Conservation (phyloP, 2,888 invertebrate genomes). For the Carpatolechia fugitivella region DNA sequence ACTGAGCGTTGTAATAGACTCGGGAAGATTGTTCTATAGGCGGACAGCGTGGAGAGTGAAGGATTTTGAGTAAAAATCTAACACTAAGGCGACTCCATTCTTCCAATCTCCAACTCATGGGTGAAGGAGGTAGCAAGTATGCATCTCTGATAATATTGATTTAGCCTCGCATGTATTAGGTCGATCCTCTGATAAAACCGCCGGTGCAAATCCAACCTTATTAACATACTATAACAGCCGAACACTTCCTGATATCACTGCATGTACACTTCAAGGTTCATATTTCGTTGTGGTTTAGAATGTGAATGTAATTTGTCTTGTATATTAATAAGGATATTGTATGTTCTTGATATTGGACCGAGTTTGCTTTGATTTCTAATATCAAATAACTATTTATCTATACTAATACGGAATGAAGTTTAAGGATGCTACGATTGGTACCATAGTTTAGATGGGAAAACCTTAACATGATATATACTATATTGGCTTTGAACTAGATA, state of each 20-base stretch:
- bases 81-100: constrained; percentile 24
- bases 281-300: constrained; percentile 4
- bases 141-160: constrained; percentile 21
- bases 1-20: no score
- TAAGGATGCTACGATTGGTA: not conserved
- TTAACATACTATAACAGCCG: constrained; percentile 14
- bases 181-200: constrained; percentile 18
- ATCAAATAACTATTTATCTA: no score
- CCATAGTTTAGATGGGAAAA: not conserved
- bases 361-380: not conserved
- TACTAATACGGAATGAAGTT: no score
- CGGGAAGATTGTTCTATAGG: no score
- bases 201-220: constrained; percentile 15
- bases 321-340: constrained; percentile 9
- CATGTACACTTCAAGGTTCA: constrained; percentile 7
- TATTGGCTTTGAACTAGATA: no score
- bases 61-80: no score
- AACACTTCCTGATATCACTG: not conserved
- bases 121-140: constrained; percentile 17
- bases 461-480: not conserved
- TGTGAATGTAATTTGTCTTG: constrained; percentile 6
- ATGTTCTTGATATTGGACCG: not conserved
- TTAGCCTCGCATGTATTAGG: constrained; percentile 21
- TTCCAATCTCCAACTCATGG: not conserved
- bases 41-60: no score